Conservation (phyloP, 92 coral and sea anemone species). For the Montipora capitata region DNA sequence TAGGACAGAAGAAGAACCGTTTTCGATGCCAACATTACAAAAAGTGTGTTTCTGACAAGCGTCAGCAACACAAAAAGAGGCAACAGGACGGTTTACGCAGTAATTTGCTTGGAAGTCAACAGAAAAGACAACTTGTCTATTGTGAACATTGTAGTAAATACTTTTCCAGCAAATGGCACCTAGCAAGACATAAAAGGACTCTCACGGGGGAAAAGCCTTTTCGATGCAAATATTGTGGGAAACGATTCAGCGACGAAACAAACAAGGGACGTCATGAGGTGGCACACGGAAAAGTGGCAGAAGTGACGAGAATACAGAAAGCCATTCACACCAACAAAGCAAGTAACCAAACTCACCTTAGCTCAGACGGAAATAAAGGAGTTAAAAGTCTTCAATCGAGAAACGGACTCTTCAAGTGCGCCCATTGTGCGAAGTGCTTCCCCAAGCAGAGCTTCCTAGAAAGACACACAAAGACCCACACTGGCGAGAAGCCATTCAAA, state of each 20-base stretch:
- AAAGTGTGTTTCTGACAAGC: neutral
- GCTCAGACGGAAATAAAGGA: neutral
- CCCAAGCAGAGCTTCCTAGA: neutral
- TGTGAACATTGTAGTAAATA: neutral
- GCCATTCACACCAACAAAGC: neutral
- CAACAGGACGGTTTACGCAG: too few species aligned
- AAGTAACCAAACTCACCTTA: neutral
- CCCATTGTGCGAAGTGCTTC: neutral
- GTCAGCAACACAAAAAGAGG: neutral
- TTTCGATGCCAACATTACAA: too few species aligned
- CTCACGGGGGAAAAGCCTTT: neutral
- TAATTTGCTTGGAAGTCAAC: neutral
- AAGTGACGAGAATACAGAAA: neutral
- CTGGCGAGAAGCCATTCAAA: neutral
- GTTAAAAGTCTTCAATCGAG: neutral
- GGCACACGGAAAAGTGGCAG: neutral
- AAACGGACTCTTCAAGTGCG: neutral
- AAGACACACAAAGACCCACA: neutral
- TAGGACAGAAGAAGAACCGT: too few species aligned
- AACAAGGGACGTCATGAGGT: neutral
- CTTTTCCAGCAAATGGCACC: neutral
- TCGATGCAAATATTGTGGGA: neutral
- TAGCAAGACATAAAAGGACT: neutral
- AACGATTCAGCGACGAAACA: neutral
- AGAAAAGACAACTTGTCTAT: neutral